These are phyloP conservation scores for Lepidocyrtinus sp. DNA, from an alignment of 2,888 invertebrate species.

Conservation along the genomic window DNA sequence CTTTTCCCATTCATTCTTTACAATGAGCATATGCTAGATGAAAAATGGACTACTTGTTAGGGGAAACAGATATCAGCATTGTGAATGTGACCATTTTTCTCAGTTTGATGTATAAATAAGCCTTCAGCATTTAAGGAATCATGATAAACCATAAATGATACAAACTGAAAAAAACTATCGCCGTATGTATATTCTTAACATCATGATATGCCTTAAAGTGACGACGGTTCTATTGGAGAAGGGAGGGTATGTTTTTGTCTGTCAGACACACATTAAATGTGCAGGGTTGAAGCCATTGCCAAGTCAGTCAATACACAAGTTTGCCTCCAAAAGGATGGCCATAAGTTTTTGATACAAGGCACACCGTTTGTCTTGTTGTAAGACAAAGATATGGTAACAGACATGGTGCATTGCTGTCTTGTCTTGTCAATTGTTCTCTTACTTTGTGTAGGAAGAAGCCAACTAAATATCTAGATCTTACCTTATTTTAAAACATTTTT, in stretches of 20 bases:
- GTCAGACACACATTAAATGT: neutral
- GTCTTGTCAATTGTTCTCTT: too few species aligned
- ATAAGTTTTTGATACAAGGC: constrained; percentile 31
- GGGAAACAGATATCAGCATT: too few species aligned
- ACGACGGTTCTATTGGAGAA: neutral
- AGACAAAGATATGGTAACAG: too few species aligned
- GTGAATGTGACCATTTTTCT: too few species aligned
- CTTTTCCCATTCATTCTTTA: too few species aligned
- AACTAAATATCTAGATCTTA: neutral
- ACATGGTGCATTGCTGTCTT: too few species aligned
- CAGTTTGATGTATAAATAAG: too few species aligned
- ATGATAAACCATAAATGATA: neutral
- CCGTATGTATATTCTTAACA: too few species aligned
- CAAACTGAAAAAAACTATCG: neutral
- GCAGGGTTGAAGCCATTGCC: constrained; percentile 14
- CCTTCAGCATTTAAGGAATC: too few species aligned
- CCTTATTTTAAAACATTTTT: neutral
- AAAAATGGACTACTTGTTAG: too few species aligned
- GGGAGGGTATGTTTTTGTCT: neutral
- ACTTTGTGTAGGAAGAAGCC: too few species aligned
- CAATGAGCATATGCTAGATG: too few species aligned
- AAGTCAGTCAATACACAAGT: constrained; percentile 30
- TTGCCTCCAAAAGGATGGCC: constrained; percentile 38
- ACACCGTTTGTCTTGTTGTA: constrained; percentile 30
- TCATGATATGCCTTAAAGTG: neutral